These are phyloP conservation scores for Eupelmus urozonus DNA, from an alignment of 2,888 invertebrate genomes.

Conservation along the genomic window DNA sequence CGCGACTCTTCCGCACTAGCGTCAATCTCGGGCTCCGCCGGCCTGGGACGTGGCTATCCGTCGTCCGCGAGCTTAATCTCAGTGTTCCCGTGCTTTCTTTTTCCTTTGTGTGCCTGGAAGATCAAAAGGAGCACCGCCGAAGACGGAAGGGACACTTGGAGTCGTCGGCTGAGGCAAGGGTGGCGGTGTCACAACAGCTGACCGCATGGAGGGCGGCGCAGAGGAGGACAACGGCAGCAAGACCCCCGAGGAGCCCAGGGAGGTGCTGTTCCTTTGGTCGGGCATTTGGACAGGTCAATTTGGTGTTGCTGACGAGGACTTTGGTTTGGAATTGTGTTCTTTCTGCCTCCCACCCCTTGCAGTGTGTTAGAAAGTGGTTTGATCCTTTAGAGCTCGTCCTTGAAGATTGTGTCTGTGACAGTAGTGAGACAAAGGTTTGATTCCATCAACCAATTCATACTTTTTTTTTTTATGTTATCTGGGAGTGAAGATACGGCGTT, in stretches of 20 bases:
- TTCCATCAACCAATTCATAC: too few species aligned
- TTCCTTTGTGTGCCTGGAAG: too few species aligned
- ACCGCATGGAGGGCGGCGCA: constrained; percentile 37
- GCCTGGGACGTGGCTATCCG: too few species aligned
- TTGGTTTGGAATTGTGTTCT: constrained; percentile 29
- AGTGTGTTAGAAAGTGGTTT: background rate
- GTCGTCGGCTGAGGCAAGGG: background rate
- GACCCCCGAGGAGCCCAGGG: constrained; percentile 42
- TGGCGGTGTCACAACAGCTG: background rate
- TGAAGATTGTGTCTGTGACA: too few species aligned
- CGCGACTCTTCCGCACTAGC: constrained; percentile 23
- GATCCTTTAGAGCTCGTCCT: background rate
- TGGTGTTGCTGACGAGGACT: constrained; percentile 28
- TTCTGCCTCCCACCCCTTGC: background rate
- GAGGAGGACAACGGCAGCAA: constrained; percentile 23
- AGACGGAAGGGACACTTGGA: too few species aligned
- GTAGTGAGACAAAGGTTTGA: too few species aligned
- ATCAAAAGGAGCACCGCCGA: too few species aligned
- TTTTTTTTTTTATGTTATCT: too few species aligned
- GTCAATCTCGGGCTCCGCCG: constrained; percentile 5
- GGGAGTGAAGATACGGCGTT: too few species aligned
- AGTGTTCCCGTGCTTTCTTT: too few species aligned
- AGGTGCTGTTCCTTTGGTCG: constrained; percentile 59
- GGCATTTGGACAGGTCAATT: constrained; percentile 60
- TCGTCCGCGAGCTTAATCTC: too few species aligned